Conservation (phyloP, 2,888 invertebrate genomes). For the Callyntrura guangdongensis region DNA sequence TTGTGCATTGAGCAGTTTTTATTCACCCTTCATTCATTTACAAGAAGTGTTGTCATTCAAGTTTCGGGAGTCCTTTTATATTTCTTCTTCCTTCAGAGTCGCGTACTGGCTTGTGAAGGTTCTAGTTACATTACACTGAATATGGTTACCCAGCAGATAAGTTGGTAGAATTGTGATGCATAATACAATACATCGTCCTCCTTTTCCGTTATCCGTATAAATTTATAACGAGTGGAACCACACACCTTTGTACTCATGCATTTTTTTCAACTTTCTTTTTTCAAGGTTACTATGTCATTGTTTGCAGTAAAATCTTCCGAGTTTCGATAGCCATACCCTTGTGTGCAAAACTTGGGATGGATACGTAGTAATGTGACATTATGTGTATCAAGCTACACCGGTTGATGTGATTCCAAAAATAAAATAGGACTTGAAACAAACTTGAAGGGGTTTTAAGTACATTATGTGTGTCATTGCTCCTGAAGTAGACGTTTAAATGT, state of each 20-base stretch:
- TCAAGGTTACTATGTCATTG: slow-evolving; percentile 56
- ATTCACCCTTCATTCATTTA: slow-evolving; percentile 65
- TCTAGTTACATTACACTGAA: slow-evolving; percentile 13
- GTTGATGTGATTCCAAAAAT: too few relatives aligned
- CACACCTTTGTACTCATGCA: slow-evolving; percentile 23
- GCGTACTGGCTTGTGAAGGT: background rate
- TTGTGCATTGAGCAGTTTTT: slow-evolving; percentile 51
- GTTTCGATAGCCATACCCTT: too few relatives aligned
- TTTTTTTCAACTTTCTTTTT: slow-evolving; percentile 5
- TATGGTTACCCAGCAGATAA: background rate
- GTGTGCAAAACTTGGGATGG: too few relatives aligned
- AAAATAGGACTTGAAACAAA: too few relatives aligned
- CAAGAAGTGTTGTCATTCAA: slow-evolving; percentile 68
- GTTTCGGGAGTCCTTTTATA: slow-evolving; percentile 67
- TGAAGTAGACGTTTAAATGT: too few relatives aligned
- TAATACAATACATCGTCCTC: slow-evolving; percentile 40
- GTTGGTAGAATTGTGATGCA: slow-evolving; percentile 18
- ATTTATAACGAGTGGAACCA: slow-evolving; percentile 42
- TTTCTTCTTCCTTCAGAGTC: slow-evolving; percentile 14
- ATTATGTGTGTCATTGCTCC: too few relatives aligned
- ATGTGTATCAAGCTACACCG: too few relatives aligned
- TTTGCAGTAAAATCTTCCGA: background rate
- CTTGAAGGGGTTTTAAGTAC: too few relatives aligned
- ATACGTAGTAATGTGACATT: too few relatives aligned
- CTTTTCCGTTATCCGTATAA: slow-evolving; percentile 19